A percentile compares a stretch with the other conserved stretches of the same genome.
phyloP scores from a whole-genome alignment of 1,140 invertebrate species.

The Drosophila eugracilis region DNA sequence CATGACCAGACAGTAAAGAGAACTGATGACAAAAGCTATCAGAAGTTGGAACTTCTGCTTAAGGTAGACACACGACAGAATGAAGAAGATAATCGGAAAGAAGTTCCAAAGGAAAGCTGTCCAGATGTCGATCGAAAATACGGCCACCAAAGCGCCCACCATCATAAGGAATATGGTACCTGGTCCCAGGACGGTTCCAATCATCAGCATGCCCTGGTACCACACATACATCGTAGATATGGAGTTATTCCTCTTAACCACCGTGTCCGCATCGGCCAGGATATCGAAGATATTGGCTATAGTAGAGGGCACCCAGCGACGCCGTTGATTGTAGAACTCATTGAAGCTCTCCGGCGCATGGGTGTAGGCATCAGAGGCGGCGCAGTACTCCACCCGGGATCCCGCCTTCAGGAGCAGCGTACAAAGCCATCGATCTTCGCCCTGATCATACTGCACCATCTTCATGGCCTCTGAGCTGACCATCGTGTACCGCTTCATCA shows the following conservation, averaged over 20 bases:
- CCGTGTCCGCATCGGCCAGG: constrained; percentile 89
- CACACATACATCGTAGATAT: constrained; percentile 93
- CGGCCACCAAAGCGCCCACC: constrained; percentile 93
- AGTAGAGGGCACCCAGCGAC: constrained; percentile 95
- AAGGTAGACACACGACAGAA: constrained; percentile 90
- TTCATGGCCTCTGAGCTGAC: constrained; percentile 92
- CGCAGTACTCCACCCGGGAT: constrained; percentile 95
- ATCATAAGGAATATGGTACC: constrained; percentile 96
- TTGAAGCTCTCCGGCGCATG: constrained; percentile 94
- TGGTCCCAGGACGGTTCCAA: constrained; percentile 82
- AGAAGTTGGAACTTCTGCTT: constrained; percentile 91
- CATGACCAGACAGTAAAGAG: constrained; percentile 95
- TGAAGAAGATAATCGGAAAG: constrained; percentile 90
- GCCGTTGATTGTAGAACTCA: constrained; percentile 95
- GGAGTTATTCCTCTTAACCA: constrained; percentile 93
- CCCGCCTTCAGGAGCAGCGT: constrained; percentile 94
- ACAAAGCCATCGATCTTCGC: constrained; percentile 94
- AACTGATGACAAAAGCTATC: constrained; percentile 90
- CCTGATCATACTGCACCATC: constrained; percentile 97
- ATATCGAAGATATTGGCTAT: constrained; percentile 95
- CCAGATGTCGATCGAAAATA: constrained; percentile 92
- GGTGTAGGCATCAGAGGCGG: constrained; percentile 96
- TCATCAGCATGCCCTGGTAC: constrained; percentile 90
- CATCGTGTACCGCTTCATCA: constrained; percentile 94
- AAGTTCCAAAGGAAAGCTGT: constrained; percentile 92